Conservation (phyloP, 2,113 vertebrate genomes). For the Cyphomyrus discorhynchus region DNA sequence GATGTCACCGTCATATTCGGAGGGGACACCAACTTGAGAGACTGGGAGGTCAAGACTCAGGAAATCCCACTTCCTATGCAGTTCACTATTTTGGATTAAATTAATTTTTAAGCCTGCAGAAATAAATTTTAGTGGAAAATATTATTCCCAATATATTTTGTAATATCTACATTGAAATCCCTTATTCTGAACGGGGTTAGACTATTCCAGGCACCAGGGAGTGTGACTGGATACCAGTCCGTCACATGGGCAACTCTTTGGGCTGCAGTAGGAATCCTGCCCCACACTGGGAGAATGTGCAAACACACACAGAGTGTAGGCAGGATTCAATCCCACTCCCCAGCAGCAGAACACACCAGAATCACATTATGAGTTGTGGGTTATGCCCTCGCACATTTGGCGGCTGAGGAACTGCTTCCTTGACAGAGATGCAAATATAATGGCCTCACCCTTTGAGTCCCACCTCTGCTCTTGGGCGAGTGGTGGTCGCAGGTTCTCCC, state of each 20-base stretch:
- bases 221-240: background rate
- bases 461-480: background rate
- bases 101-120: background rate
- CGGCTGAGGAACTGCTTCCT: background rate
- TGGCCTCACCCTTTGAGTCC: background rate
- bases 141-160: background rate
- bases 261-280: background rate
- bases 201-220: background rate
- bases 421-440: background rate
- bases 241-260: background rate
- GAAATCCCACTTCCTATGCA: background rate
- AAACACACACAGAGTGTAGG: background rate
- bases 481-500: background rate
- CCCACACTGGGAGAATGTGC: background rate
- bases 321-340: background rate
- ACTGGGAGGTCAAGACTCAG: constrained; percentile 59
- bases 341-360: background rate
- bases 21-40: constrained; percentile 77
- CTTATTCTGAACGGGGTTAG: background rate
- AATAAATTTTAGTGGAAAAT: background rate
- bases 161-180: background rate
- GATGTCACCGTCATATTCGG: constrained; percentile 71
- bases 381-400: background rate
- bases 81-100: background rate
- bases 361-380: background rate